A percentile compares a stretch with the other conserved stretches of the same genome.
These are phyloP conservation scores for Cirrhinus molitorella DNA, from an alignment of 2,797 vertebrate species.

Conservation along the genomic window DNA sequence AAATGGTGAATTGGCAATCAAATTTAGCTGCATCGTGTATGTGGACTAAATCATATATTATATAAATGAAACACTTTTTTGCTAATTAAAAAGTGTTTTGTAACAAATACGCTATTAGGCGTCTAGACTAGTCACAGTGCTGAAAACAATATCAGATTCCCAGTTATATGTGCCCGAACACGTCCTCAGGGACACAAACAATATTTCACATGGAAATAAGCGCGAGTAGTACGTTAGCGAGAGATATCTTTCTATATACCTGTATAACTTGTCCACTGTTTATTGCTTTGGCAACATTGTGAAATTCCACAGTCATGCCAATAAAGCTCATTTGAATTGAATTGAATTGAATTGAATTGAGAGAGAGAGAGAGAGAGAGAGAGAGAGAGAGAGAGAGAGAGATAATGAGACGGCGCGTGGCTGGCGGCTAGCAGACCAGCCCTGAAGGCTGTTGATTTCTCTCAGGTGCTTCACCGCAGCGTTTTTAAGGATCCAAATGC, in stretches of 20 bases:
- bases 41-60: not conserved
- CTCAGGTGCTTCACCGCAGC: conserved; percentile 18
- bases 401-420: not conserved
- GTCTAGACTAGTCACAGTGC: not conserved
- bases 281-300: too few relatives aligned
- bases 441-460: conserved; percentile 36
- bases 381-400: not conserved
- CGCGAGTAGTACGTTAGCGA: conserved; percentile 17
- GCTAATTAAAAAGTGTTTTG: not conserved
- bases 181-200: not conserved
- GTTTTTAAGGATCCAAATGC: conserved; percentile 32
- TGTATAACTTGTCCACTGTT: too few relatives aligned
- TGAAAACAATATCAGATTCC: not conserved
- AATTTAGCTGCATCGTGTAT: not conserved
- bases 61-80: not conserved
- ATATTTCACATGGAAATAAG: conserved; percentile 35
- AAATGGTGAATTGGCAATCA: not conserved
- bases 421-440: not conserved
- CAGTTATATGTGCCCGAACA: conserved; percentile 12
- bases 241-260: too few relatives aligned
- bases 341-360: too few relatives aligned
- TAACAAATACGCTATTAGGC: not conserved
- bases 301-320: too few relatives aligned
- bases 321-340: too few relatives aligned
- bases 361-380: conserved; percentile 6